Base-by-base conservation (phyloP, 2,797 vertebrate genomes). In the Eulemur mongoz region DNA sequence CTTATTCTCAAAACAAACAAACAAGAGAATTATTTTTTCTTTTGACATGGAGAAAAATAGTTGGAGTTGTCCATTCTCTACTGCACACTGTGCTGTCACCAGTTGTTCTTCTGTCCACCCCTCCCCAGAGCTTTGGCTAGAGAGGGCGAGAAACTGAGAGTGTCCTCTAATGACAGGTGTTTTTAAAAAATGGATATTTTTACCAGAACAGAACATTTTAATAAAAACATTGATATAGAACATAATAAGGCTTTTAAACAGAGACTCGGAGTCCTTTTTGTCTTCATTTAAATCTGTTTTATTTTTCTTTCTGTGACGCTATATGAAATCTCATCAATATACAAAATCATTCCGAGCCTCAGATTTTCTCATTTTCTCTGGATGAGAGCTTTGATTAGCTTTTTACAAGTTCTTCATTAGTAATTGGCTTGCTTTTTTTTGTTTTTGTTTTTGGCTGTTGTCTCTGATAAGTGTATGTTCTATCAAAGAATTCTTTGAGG, bases 311-410 rank as follows among this genome's bases (percentile, higher is more conserved):
- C 92, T 97, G 48, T 84, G 91, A 95, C 7, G 5, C 91, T 94
- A 78, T 97, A 93, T 97, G 94, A 96, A 97, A 96, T 96, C 96
- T 96, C 96, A 97, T 97, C 97, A 95, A 97, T 97, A 97, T 94
- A 98, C 95, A 96, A 80, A 96, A 95, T 95, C 90, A 93, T 78
- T 94, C 96, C 25, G n/a, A 94, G 95, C 65, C 93, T 96, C 52
- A 72, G 82, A 96, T 96, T 97, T 96, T 96, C 97, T 97, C 95
- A 97, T 98, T 97, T 97, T 97, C 97, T 97, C 95, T 97, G 97
- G 96, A 97, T 97, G 97, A 97, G 96, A 96, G 97, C 96, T 97
- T 96, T 98, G 97, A 97, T 98, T 96, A 97, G 97, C 93, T 97
- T 97, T 96, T 97, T 96, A 95, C 94, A 96, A 89, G 97, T 97